Conservation (phyloP, 2,888 invertebrate genomes). For the Scelioninae gen. 2 region DNA sequence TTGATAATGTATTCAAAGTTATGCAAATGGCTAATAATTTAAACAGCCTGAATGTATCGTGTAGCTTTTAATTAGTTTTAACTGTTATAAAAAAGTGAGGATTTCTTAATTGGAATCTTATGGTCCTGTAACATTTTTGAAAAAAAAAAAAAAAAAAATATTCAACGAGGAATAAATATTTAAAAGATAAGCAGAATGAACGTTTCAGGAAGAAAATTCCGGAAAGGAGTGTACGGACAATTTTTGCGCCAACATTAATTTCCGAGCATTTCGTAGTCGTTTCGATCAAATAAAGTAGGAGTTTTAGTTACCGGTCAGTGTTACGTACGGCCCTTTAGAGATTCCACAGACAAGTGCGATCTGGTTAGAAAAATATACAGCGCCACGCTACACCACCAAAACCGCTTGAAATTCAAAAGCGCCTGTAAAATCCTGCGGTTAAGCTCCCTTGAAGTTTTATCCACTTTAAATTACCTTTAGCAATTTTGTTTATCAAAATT, state of each 20-base stretch:
- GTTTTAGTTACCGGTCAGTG: slow-evolving; percentile 12
- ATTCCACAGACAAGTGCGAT: slow-evolving; percentile 22
- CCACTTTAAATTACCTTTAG: slow-evolving; percentile 1
- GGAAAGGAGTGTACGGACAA: too few relatives aligned
- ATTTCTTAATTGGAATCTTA: too few relatives aligned
- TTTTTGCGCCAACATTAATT: background rate
- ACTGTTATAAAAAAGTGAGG: too few relatives aligned
- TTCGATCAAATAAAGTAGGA: slow-evolving; percentile 11
- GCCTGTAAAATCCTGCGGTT: background rate
- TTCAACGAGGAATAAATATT: too few relatives aligned
- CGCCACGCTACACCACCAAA: background rate
- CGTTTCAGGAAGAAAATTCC: too few relatives aligned
- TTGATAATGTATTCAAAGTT: too few relatives aligned
- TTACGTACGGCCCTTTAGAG: slow-evolving; percentile 18
- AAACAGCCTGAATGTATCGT: too few relatives aligned
- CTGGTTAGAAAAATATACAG: slow-evolving; percentile 17
- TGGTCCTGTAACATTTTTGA: too few relatives aligned
- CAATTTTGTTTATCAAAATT: slow-evolving; percentile 14
- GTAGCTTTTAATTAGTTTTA: too few relatives aligned
- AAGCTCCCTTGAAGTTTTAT: slow-evolving; percentile 8
- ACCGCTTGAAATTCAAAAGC: slow-evolving; percentile 3
- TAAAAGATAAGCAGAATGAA: too few relatives aligned
- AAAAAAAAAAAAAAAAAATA: too few relatives aligned
- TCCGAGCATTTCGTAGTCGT: background rate
- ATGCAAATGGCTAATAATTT: too few relatives aligned